Base-by-base conservation (phyloP, 2,113 vertebrate genomes). In the Boulengeromyrus knoepffleri region DNA sequence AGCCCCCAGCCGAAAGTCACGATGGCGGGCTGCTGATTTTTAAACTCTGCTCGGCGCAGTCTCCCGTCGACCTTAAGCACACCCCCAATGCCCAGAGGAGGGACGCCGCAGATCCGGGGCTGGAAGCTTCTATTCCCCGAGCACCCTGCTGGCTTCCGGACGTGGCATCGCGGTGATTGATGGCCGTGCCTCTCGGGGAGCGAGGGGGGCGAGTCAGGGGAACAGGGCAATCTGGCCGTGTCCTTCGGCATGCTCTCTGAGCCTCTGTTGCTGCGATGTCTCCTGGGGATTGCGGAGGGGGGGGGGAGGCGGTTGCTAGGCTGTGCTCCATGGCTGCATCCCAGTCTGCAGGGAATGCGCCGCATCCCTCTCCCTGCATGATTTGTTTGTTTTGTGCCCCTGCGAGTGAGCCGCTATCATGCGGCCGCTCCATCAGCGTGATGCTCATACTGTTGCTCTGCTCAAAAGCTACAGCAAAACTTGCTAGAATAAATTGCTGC, bases 141-240 rank as follows among this genome's bases (percentile, higher is more conserved):
- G 89, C 90, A 90, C 88, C 83, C 89, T 15, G 46, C 83, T 66
- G 70, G 85, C 91, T 88, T 91, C 85, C 31, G 88, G 80, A 62
- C 62, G 58, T 24, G 58, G 88, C 50, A 70, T 90, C 21, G 88
- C 88, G 85, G 45, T 89, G 90, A 91, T 92, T 92, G 90, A 92
- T 89, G 50, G 89, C 84, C 89, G 52, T 42, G 87, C 56, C 77
- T 50, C 21, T 62, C 1, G 52, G 52, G 52, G 5, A 21, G 0
- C 5, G 17, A 5, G 52, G 15, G 52, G 52, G 53, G 53, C 4
- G 52, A 3, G 49, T 2, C n/a, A n/a, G n/a, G 84, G 88, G 49
- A 88, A 77, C 74, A 87, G 90, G 89, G 70, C 36, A 15, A 85
- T 66, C 77, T 31, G 24, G 12, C 52, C 46, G 39, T 89, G 87